A percentile compares a stretch with the other conserved stretches of the same genome.
Evolutionary conservation across 2,888 invertebrate species (phyloP).

Genomic region (Chesias legatella): DNA sequence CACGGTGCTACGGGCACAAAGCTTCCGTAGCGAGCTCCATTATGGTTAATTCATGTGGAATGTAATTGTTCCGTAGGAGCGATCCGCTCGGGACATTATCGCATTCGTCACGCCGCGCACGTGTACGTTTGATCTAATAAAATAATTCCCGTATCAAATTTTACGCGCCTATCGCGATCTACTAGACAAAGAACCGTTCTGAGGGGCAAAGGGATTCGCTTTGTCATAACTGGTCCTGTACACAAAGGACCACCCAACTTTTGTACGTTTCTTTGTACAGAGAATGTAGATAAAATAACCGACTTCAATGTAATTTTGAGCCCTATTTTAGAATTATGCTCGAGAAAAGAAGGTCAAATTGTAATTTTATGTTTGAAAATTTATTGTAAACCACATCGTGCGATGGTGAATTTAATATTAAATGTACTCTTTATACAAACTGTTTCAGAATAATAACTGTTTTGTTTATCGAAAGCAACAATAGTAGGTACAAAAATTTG

Average conservation of each 20-base stretch:
- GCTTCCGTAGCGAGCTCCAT: conserved; percentile 65
- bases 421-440: too few species aligned
- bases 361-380: conserved; percentile 15
- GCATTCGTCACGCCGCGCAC: conserved; percentile 77
- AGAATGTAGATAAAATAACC: conserved; percentile 59
- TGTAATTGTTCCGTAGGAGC: conserved; percentile 68
- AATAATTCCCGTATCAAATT: conserved; percentile 80
- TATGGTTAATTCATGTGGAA: conserved; percentile 75
- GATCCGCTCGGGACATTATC: conserved; percentile 67
- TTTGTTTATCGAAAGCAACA: too few species aligned
- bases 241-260: conserved; percentile 69
- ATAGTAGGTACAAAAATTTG: too few species aligned
- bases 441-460: too few species aligned
- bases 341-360: conserved; percentile 25
- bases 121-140: conserved; percentile 77
- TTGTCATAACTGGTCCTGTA: conserved; percentile 73
- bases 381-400: too few species aligned
- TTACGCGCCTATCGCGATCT: conserved; percentile 77
- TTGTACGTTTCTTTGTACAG: conserved; percentile 58
- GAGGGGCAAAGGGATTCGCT: conserved; percentile 67
- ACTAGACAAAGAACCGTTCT: conserved; percentile 66
- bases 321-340: conserved; percentile 26
- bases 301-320: conserved; percentile 47
- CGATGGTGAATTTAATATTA: too few species aligned
- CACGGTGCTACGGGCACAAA: conserved; percentile 60